Conservation (phyloP, 2,888 invertebrate species). For the Dicyrtomina minuta region DNA sequence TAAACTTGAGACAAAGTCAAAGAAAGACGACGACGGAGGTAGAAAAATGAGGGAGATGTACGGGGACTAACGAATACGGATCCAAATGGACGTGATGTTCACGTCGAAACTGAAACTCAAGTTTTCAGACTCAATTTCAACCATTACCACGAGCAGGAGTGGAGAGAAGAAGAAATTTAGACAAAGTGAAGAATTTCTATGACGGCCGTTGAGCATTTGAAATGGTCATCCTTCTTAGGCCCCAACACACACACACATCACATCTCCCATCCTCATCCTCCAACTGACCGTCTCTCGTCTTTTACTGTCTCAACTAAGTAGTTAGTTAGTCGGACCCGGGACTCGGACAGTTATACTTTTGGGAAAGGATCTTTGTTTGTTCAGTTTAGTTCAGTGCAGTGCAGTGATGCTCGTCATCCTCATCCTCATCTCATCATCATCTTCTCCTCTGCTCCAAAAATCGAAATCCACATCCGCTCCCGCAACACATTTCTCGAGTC, state of each 20-base stretch:
- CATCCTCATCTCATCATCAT: too few species aligned
- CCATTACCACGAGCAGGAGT: slow-evolving; percentile 10
- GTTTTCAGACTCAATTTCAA: slow-evolving; percentile 7
- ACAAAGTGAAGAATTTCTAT: slow-evolving; percentile 23
- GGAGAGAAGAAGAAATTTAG: slow-evolving; percentile 1
- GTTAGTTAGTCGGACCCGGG: too few species aligned
- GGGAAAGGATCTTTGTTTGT: too few species aligned
- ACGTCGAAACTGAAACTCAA: slow-evolving; percentile 11
- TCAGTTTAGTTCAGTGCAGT: too few species aligned
- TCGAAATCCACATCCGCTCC: too few species aligned
- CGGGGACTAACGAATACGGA: neutral
- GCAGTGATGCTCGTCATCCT: too few species aligned
- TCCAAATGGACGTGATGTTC: slow-evolving; percentile 26
- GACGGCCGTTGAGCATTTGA: slow-evolving; percentile 17
- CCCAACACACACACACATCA: neutral
- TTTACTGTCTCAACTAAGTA: too few species aligned
- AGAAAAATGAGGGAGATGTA: slow-evolving; percentile 3
- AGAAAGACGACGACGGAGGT: too few species aligned
- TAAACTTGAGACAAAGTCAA: neutral
- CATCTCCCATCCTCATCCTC: neutral
- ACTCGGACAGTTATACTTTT: too few species aligned
- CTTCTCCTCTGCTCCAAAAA: too few species aligned
- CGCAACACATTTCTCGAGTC: neutral
- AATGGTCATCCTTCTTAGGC: slow-evolving; percentile 19
- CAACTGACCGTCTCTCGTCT: neutral